These are phyloP conservation scores for Sus scrofa DNA, from an alignment of 2,113 vertebrate genomes.

Conservation along the genomic window T2T-Sscrofa CM000826.6:26340501-26341000, in stretches of 20 bases:
- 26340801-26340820: background rate
- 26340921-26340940: background rate
- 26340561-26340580: background rate
- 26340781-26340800: background rate
- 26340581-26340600: background rate
- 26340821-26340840: background rate
- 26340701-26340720: conserved; percentile 15
- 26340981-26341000: background rate
- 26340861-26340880: background rate
- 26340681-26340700: background rate
- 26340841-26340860: background rate
- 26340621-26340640: accelerated
- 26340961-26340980: background rate
- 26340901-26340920: background rate
- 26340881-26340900: background rate
- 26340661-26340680: background rate
- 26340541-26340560: background rate
- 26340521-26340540: background rate
- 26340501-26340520: background rate
- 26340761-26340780: background rate
- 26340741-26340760: background rate
- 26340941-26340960: background rate
- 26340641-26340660: background rate
- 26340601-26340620: background rate
- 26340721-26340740: background rate